Evolutionary conservation across 2,888 invertebrate species (phyloP).

Genomic region (Drosophila yooni): DNA sequence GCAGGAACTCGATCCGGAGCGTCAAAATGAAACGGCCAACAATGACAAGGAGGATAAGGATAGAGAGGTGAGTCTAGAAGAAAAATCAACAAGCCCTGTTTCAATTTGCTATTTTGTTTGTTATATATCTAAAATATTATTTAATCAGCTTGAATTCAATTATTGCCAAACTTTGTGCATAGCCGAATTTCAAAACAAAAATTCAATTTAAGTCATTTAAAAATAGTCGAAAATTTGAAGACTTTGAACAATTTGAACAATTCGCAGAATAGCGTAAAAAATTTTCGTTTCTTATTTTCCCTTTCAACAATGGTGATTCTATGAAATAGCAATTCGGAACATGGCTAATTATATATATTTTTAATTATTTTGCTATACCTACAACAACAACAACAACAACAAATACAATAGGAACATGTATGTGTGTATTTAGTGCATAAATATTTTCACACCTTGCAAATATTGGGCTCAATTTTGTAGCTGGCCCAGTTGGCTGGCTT

Average conservation of each 20-base stretch:
- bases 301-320: slow-evolving; percentile 13
- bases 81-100: background rate
- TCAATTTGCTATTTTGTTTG: background rate
- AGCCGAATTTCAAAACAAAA: background rate
- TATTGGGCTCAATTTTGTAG: slow-evolving; percentile 31
- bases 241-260: slow-evolving; percentile 8
- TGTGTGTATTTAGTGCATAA: slow-evolving; percentile 39
- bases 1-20: slow-evolving; percentile 90
- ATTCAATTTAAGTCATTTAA: background rate
- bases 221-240: slow-evolving; percentile 21
- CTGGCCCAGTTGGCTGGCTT: slow-evolving; percentile 6
- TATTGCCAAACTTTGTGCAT: background rate
- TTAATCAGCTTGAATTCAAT: background rate
- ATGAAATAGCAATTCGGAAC: slow-evolving; percentile 31
- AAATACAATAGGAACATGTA: slow-evolving; percentile 10
- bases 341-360: slow-evolving; percentile 43
- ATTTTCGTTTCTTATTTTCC: slow-evolving; percentile 5
- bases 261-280: slow-evolving; percentile 15
- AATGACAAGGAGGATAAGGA: slow-evolving; percentile 86
- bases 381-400: slow-evolving; percentile 43
- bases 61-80: slow-evolving; percentile 62
- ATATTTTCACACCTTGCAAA: slow-evolving; percentile 64
- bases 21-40: slow-evolving; percentile 86
- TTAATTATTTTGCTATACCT: slow-evolving; percentile 53
- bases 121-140: background rate